A percentile compares a stretch with the other conserved stretches of the same genome.
phyloP scores from a whole-genome alignment of 2,113 vertebrate genomes.

The Pteropus alecto region DNA sequence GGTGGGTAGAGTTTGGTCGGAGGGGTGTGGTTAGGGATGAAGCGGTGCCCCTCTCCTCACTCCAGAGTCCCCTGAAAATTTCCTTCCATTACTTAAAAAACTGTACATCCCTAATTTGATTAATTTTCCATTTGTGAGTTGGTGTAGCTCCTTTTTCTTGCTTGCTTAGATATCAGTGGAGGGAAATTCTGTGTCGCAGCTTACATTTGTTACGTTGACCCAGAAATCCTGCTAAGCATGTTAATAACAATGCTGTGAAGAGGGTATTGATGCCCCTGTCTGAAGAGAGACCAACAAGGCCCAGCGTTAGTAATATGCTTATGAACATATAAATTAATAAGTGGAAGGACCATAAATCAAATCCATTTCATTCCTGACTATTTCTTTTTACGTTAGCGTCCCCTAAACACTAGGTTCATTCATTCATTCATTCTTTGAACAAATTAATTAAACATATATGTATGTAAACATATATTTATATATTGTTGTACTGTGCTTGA shows the following conservation, averaged over 20 bases:
- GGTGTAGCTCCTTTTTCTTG: background rate
- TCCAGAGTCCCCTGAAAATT: background rate
- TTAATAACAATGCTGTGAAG: background rate
- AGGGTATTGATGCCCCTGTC: background rate
- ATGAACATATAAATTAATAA: background rate
- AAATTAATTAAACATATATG: background rate
- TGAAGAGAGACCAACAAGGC: background rate
- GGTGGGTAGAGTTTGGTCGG: background rate
- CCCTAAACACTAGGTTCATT: background rate
- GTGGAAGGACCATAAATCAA: background rate
- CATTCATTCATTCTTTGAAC: background rate
- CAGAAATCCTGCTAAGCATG: background rate
- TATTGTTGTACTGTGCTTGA: background rate
- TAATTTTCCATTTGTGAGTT: background rate
- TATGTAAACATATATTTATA: background rate
- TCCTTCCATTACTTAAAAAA: background rate
- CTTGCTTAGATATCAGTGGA: background rate
- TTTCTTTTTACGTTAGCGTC: background rate
- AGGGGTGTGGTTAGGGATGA: background rate
- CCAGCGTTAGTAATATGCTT: background rate
- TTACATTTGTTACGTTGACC: background rate
- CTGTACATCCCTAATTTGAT: background rate
- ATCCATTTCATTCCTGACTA: background rate
- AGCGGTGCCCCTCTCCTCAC: rapidly evolving
- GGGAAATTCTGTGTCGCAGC: background rate